phyloP scores from a whole-genome alignment of 2,113 vertebrate species.

The Actenoides lindsayi region DNA sequence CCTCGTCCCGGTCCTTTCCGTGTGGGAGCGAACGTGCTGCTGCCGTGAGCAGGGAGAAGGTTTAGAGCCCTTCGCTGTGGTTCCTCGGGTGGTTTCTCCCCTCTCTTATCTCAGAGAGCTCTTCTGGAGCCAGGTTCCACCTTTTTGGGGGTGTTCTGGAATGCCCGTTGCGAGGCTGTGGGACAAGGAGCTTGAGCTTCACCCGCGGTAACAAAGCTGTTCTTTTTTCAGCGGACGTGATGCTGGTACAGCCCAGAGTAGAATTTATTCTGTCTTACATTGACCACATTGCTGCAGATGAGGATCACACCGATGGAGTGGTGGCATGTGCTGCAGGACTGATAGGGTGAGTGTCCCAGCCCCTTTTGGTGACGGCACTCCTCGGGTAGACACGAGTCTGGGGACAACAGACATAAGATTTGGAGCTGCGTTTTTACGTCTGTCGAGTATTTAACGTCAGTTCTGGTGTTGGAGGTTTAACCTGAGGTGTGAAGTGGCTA shows the following conservation, averaged over 20 bases:
- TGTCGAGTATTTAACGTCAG: accelerated
- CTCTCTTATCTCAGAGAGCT: not conserved
- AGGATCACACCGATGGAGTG: slow-evolving; percentile 95
- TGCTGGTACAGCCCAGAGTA: slow-evolving; percentile 97
- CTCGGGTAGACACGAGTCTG: no score
- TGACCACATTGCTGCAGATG: slow-evolving; percentile 95
- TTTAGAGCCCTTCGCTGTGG: not conserved
- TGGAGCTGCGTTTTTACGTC: not conserved
- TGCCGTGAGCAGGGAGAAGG: accelerated
- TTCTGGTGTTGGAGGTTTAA: accelerated
- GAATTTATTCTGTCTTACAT: slow-evolving; percentile 99
- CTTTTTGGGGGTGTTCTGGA: accelerated
- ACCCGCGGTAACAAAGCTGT: not conserved
- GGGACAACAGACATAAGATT: not conserved
- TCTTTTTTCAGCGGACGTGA: slow-evolving; percentile 88
- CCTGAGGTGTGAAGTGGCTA: not conserved
- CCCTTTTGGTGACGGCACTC: no score
- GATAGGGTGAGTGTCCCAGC: slow-evolving; percentile 82
- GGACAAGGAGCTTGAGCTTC: not conserved
- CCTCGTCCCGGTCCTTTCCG: not conserved
- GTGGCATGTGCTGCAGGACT: slow-evolving; percentile 94
- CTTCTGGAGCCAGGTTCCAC: accelerated
- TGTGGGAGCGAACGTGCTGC: not conserved
- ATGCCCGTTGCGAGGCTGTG: not conserved
- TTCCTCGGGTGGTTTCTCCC: not conserved